Conservation (phyloP, 2,797 vertebrate genomes). For the Gymnothorax reevesii region DNA sequence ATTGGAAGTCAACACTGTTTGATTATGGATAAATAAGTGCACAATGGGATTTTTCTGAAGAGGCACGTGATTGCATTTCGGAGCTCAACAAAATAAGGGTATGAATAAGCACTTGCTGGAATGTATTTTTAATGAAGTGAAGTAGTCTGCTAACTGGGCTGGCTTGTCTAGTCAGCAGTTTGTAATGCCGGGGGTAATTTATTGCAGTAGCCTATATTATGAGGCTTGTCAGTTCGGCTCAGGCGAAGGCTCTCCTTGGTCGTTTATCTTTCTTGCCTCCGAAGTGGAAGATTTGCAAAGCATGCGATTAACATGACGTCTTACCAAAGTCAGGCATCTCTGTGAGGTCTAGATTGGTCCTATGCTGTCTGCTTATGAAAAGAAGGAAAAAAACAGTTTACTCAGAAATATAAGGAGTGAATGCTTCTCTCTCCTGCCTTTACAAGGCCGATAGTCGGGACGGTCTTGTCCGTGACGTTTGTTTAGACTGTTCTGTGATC, state of each 20-base stretch:
- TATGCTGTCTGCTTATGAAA: too few relatives aligned
- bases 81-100: not conserved
- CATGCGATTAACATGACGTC: too few relatives aligned
- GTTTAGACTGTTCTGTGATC: not conserved
- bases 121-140: too few relatives aligned
- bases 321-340: too few relatives aligned
- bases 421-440: too few relatives aligned
- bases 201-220: not conserved
- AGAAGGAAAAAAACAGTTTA: not conserved
- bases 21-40: not conserved
- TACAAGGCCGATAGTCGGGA: too few relatives aligned
- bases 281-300: too few relatives aligned
- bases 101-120: not conserved
- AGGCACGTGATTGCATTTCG: not conserved
- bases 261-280: too few relatives aligned
- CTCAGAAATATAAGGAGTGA: not conserved
- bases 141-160: not conserved
- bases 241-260: too few relatives aligned
- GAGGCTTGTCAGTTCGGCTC: too few relatives aligned
- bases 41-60: not conserved
- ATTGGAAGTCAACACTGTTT: not conserved
- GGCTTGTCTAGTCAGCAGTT: not conserved
- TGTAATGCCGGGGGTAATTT: not conserved
- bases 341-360: too few relatives aligned
- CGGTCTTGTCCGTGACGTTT: too few relatives aligned